Conservation (phyloP, 2,113 vertebrate species). For the Danionella cerebrum region DNA sequence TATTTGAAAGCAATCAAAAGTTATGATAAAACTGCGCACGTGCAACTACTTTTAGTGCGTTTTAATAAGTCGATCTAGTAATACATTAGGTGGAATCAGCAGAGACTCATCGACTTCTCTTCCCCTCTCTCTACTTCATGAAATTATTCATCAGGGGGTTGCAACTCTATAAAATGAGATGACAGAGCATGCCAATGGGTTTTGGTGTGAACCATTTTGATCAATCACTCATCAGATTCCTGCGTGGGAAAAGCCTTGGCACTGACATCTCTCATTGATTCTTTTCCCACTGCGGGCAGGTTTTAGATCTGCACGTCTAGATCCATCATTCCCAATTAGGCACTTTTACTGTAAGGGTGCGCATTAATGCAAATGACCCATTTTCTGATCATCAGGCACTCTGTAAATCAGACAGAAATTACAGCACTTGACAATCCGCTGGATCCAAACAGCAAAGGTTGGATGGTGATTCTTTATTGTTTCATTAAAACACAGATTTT, state of each 20-base stretch:
- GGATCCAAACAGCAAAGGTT: background rate
- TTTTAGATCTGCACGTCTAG: background rate
- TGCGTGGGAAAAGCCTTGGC: background rate
- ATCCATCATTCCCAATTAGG: background rate
- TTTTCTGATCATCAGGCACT: constrained; percentile 1
- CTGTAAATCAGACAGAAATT: background rate
- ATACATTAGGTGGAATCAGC: no score
- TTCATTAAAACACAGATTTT: background rate
- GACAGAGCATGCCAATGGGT: background rate
- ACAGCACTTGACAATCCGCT: background rate
- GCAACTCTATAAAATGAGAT: background rate
- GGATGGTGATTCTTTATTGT: background rate
- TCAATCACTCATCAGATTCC: background rate
- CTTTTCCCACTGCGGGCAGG: background rate
- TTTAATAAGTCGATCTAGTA: no score
- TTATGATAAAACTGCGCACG: no score
- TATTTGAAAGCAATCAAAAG: no score
- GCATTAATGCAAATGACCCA: background rate
- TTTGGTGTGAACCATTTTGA: background rate
- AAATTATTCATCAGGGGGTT: background rate
- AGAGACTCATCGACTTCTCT: no score
- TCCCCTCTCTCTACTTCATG: no score
- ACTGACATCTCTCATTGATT: background rate
- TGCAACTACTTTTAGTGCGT: no score
- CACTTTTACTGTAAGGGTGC: background rate